Percentiles rank a stretch among this genome's conserved stretches.
Conservation (phyloP, 2,113 vertebrate species). For the Girardinichthys multiradiatus region DNA sequence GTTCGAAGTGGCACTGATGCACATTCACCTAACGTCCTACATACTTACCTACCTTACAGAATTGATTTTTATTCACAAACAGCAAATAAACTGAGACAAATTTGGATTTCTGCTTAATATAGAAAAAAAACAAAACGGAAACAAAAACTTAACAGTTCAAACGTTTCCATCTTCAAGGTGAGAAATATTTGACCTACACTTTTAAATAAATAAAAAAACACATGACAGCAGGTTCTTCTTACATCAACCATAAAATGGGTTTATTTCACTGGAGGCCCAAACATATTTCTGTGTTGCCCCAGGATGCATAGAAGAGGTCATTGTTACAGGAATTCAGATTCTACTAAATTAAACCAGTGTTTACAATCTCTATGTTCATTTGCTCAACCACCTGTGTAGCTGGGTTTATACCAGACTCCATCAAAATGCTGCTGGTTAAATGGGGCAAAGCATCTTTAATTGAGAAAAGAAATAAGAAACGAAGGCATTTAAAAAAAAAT, state of each 20-base stretch:
- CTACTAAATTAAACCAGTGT: conserved; percentile 60
- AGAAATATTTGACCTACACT: not conserved
- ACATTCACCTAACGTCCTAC: too few species aligned
- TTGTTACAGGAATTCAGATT: conserved; percentile 50
- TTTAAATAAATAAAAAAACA: conserved; percentile 23
- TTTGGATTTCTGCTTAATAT: not conserved
- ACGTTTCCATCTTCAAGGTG: too few species aligned
- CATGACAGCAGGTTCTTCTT: conserved; percentile 44
- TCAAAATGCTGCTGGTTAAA: conserved; percentile 53
- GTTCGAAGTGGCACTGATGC: too few species aligned
- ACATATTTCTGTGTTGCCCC: conserved; percentile 65
- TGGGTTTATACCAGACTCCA: conserved; percentile 12
- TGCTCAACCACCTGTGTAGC: conserved; percentile 34
- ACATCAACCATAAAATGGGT: conserved; percentile 79
- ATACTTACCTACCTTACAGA: too few species aligned
- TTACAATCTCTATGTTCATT: conserved; percentile 44
- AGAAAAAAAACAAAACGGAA: too few species aligned
- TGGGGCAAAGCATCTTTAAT: conserved; percentile 45
- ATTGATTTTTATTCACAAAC: too few species aligned
- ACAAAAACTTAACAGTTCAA: not conserved
- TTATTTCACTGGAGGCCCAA: conserved; percentile 79
- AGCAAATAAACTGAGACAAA: too few species aligned
- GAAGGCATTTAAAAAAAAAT: conserved; percentile 63
- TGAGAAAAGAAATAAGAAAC: not conserved
- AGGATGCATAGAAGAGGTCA: conserved; percentile 73